A percentile compares a stretch with the other conserved stretches of the same genome.
Conservation (phyloP, 1,140 invertebrate genomes). For the Ephestia elutella region DNA sequence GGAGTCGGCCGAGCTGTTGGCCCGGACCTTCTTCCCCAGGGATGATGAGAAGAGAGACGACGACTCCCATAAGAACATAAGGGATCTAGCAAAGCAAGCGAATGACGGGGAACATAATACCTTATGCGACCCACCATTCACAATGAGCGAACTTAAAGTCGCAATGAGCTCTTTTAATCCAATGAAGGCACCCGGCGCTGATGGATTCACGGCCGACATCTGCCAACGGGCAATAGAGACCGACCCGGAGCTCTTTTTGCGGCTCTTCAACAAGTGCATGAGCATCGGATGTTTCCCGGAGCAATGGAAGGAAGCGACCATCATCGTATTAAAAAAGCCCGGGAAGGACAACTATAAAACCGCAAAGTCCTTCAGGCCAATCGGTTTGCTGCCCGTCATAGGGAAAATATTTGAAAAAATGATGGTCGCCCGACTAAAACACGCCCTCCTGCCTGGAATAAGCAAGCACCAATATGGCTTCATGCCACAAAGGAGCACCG, state of each 20-base stretch:
- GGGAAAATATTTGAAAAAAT: slow-evolving; percentile 17
- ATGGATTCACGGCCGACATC: slow-evolving; percentile 9
- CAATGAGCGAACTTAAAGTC: not conserved
- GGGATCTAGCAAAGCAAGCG: not conserved
- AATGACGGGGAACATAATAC: not conserved
- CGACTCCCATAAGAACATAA: not conserved
- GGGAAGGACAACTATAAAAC: slow-evolving; percentile 13
- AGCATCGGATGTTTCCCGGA: slow-evolving; percentile 4
- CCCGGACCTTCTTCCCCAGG: no score
- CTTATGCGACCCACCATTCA: slow-evolving; percentile 2
- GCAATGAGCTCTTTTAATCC: slow-evolving; percentile 5
- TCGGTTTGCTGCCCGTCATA: slow-evolving; percentile 13
- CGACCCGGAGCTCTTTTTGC: not conserved
- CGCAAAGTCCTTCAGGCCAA: slow-evolving; percentile 18
- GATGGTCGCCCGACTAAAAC: slow-evolving; percentile 3
- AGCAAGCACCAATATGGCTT: no score
- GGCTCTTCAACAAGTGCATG: slow-evolving; percentile 6
- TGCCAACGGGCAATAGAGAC: not conserved
- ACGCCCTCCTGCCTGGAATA: not conserved
- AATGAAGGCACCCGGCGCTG: slow-evolving; percentile 10
- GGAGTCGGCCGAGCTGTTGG: no score
- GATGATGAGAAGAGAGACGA: not conserved
- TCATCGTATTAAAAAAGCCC: slow-evolving; percentile 13
- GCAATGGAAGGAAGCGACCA: slow-evolving; percentile 13
- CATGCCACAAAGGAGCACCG: slow-evolving; percentile 13